These are phyloP conservation scores for Hydrozoanthus tunicans DNA, from an alignment of 64 coral and sea anemone species.

Conservation along the genomic window DNA sequence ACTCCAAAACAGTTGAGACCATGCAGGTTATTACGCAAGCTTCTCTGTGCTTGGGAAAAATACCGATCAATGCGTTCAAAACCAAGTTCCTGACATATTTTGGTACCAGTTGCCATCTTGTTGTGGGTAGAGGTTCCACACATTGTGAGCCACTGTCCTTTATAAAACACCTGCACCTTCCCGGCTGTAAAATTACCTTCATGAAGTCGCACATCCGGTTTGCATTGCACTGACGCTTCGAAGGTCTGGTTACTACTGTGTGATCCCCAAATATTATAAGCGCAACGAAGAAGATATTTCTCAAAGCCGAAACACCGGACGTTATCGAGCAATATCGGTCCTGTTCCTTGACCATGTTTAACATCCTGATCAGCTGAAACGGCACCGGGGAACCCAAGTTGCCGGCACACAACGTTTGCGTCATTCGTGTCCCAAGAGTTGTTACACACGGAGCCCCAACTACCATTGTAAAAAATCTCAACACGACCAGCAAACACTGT, in stretches of 20 bases:
- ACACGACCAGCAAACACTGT: neutral
- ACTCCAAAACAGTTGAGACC: neutral
- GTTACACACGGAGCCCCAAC: too few relatives aligned
- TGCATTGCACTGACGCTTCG: conserved; percentile 10
- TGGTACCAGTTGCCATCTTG: neutral
- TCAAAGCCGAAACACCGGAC: conserved; percentile 2
- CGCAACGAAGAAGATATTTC: conserved; percentile 4
- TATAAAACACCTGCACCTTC: neutral
- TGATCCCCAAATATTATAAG: neutral
- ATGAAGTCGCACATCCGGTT: neutral
- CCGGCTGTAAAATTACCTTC: neutral
- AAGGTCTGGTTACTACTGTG: conserved; percentile 9
- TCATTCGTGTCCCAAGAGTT: too few relatives aligned
- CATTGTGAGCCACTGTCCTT: neutral
- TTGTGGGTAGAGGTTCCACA: neutral
- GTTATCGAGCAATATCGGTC: conserved; percentile 33
- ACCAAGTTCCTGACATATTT: neutral
- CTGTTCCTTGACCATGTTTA: neutral
- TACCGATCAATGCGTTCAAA: neutral
- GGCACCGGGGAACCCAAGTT: conserved; percentile 12
- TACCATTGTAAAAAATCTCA: neutral
- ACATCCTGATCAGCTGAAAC: neutral
- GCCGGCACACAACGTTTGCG: too few relatives aligned
- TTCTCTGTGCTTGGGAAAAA: neutral
- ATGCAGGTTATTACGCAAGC: neutral